These are phyloP conservation scores for Misgurnus anguillicaudatus DNA, from an alignment of 2,113 vertebrate genomes.

Conservation along the genomic window DNA sequence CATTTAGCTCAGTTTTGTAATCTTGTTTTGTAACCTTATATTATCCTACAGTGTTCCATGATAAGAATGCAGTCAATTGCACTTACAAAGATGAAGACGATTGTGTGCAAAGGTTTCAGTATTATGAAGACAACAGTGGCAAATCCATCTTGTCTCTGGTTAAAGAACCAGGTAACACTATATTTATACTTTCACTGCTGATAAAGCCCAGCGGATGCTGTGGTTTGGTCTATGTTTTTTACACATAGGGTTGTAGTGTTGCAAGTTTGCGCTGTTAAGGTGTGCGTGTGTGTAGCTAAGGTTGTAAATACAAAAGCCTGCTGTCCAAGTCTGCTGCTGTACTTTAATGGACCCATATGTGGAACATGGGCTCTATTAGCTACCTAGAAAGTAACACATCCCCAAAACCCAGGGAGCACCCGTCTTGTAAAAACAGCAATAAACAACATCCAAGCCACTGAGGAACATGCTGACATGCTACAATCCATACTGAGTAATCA, in stretches of 20 bases:
- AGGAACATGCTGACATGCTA: slow-evolving; percentile 70
- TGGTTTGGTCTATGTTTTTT: neutral
- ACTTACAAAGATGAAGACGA: slow-evolving; percentile 95
- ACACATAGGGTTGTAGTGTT: no score
- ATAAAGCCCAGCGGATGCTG: neutral
- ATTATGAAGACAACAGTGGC: slow-evolving; percentile 92
- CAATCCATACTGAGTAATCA: slow-evolving; percentile 40
- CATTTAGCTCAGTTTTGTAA: neutral
- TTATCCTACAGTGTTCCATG: slow-evolving; percentile 69
- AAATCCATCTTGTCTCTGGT: slow-evolving; percentile 90
- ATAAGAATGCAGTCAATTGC: slow-evolving; percentile 90
- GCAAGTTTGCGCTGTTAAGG: neutral
- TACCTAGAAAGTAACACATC: slow-evolving; percentile 59
- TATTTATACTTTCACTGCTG: neutral
- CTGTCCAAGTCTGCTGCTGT: slow-evolving; percentile 66
- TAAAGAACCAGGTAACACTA: slow-evolving; percentile 86
- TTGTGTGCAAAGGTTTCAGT: slow-evolving; percentile 92
- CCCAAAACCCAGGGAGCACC: slow-evolving; percentile 64
- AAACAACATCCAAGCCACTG: slow-evolving; percentile 67
- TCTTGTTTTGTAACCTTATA: neutral
- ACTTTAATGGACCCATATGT: slow-evolving; percentile 72
- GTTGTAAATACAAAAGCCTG: slow-evolving; percentile 64
- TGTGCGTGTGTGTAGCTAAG: slow-evolving; percentile 42
- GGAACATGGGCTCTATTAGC: slow-evolving; percentile 68
- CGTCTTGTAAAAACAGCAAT: slow-evolving; percentile 67